Base-by-base conservation (phyloP, 35 echinoderm and acorn worm genomes). In the Nesometra sesokonis region DNA sequence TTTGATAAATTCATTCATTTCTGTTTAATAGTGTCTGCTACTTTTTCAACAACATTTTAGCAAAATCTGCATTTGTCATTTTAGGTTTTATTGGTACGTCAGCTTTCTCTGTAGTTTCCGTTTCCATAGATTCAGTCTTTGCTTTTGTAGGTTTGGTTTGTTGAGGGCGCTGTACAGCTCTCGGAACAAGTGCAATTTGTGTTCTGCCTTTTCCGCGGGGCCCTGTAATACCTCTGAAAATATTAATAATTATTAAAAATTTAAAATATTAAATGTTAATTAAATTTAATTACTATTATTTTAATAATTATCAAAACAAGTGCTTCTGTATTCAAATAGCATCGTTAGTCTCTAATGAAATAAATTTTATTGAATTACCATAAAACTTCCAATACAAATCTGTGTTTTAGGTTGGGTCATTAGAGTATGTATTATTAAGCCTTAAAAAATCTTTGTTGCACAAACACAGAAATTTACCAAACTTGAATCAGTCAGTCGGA, bases 161-260 rank as follows among this genome's bases (percentile, higher is more conserved):
- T 47, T 34, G 13, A 39, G 33, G 30, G 34, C 3, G 35, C 35
- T 94, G 78, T 17, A 99, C 38, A 3, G 96, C 84, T 34, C 96
- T 89, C 29, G 96, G 96, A 30, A 99, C 84, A 47, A 99, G 52
- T 30, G 90, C 83, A 30, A 94, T 77, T 43, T 99, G 96, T 7
- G 96, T 99, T 85, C 96, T 84, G 11, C 96, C 88, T 90, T 97
- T 99, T 32, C 96, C 95, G 57, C 96, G 88, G 15, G 96, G 96
- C 36, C 96, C 96, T 32, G 57, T 29, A 0, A 91, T 87, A 85
- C 92, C 90, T 83, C 93, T 94, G 84, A 82, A 57, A 37, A 90
- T 19, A 85, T 33, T 8, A 32, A 8, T 33, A 32, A 11, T 13
- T 35, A 82, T 7, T 37, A 27, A 33, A 23, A 13, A 13, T 82